Percentiles rank a stretch among this genome's conserved stretches.
Evolutionary conservation across 1,140 invertebrate species (phyloP).

Genomic region (Yoshiicerus persimilis): DNA sequence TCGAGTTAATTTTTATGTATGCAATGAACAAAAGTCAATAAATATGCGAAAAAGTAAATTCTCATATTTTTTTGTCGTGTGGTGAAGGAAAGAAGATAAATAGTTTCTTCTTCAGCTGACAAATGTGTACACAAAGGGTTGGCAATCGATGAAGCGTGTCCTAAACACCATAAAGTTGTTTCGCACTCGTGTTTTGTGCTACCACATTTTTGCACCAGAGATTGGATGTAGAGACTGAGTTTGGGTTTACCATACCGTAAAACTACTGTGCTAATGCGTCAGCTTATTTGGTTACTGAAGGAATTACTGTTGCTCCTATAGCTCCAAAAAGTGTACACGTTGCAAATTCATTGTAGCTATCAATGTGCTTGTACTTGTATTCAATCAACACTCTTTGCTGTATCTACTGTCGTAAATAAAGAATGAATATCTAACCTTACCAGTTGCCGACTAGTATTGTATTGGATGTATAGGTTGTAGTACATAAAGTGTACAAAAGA

Average conservation of each 20-base stretch:
- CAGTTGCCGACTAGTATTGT: background rate
- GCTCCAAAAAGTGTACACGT: background rate
- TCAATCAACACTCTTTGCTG: background rate
- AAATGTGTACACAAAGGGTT: background rate
- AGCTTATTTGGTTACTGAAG: background rate
- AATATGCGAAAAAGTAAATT: background rate
- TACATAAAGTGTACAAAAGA: background rate
- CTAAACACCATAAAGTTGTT: background rate
- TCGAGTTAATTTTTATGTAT: background rate
- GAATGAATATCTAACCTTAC: background rate
- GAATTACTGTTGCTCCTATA: background rate
- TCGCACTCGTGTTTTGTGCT: background rate
- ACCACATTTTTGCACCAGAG: background rate
- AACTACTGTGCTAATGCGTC: background rate
- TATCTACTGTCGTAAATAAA: background rate
- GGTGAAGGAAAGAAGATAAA: background rate
- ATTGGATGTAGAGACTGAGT: background rate
- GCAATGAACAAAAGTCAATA: background rate
- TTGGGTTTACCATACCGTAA: background rate
- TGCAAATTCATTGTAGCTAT: background rate
- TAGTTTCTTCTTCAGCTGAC: background rate
- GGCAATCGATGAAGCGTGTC: conserved; percentile 3
- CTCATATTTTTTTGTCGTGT: background rate
- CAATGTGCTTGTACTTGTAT: background rate
- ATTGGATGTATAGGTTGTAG: background rate